Evolutionary conservation across 2,888 invertebrate genomes (phyloP).

Genomic region (Agrotis ipsilon): DNA sequence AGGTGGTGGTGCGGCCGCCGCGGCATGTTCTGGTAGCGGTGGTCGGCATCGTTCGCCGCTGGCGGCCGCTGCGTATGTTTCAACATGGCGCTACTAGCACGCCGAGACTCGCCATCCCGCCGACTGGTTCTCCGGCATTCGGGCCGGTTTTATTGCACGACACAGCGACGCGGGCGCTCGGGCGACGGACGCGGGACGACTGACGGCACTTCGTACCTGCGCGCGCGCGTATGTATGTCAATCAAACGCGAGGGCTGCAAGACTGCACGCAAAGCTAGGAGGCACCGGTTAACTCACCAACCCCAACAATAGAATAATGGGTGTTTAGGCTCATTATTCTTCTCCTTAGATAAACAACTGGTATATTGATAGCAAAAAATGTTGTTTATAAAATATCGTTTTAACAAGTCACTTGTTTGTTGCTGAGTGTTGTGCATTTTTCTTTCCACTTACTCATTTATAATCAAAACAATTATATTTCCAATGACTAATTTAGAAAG

Average conservation of each 20-base stretch:
- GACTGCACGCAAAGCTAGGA: slow-evolving; percentile 57
- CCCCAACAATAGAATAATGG: slow-evolving; percentile 77
- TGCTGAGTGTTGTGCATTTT: slow-evolving; percentile 23
- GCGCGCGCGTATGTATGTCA: slow-evolving; percentile 82
- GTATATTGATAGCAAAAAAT: slow-evolving; percentile 32
- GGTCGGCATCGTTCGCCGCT: slow-evolving; percentile 89
- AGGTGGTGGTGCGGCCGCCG: slow-evolving; percentile 92
- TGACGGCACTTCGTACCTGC: slow-evolving; percentile 77
- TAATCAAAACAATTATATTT: slow-evolving; percentile 13
- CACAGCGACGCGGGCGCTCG: slow-evolving; percentile 74
- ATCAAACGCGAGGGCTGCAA: slow-evolving; percentile 78
- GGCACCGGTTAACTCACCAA: slow-evolving; percentile 65
- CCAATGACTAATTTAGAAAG: neutral
- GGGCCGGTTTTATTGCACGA: slow-evolving; percentile 73
- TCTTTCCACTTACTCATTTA: slow-evolving; percentile 28
- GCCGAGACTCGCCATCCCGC: slow-evolving; percentile 85
- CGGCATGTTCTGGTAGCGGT: slow-evolving; percentile 91
- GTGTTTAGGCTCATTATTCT: slow-evolving; percentile 31
- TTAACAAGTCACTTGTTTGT: slow-evolving; percentile 36
- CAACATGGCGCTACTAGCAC: slow-evolving; percentile 92
- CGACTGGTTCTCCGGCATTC: slow-evolving; percentile 86
- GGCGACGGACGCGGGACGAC: slow-evolving; percentile 80
- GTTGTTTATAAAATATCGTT: slow-evolving; percentile 58
- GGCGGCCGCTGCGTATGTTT: slow-evolving; percentile 93
- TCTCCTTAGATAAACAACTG: slow-evolving; percentile 54